Base-by-base conservation (phyloP, 2,113 vertebrate species). In the Cyprinodon variegatus region DNA sequence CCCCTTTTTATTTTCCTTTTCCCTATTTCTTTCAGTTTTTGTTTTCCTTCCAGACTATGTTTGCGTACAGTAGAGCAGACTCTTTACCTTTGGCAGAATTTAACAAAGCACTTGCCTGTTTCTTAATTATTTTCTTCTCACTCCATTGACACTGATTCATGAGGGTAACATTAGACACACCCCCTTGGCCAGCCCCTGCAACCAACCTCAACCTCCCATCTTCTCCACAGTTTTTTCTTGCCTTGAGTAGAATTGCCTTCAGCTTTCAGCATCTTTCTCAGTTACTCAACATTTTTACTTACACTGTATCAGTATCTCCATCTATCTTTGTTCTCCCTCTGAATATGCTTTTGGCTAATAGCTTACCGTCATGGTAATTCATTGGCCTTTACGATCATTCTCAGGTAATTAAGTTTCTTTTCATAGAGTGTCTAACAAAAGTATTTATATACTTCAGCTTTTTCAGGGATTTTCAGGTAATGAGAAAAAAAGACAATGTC, bases 111-210 rank as follows among this genome's bases (percentile, higher is more conserved):
- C 87, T 81, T 59, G 83, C 81, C 86, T 89, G 83, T 88, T 92
- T 91, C 91, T 91, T 93, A 93, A 95, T 94, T 94, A 94, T 93
- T 93, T 94, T 91, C 90, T 93, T 90, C 90, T 92, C 84, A 77
- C 86, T 91, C 68, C 68, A 78, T 79, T 91, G 92, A 94, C 90
- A 91, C 89, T 92, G 92, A 94, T 93, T 93, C 88, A 93, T 92
- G 90, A 90, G 86, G 83, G 84, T 87, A 79, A 83, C 77, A 77
- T 81, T 82, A 83, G 84, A 78, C 87, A 89, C 91, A 75, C 90
- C 86, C 86, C 84, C 78, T 65, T 66, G 71, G 79, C 86, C 82
- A 74, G 74, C 90, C 85, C 76, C 29, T 46, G 65, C 68, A 79
- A 65, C 83, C 65, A 72, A 53, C 84, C 82, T 79, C 78, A 69